A percentile compares a stretch with the other conserved stretches of the same genome.
Evolutionary conservation across 2,113 vertebrate genomes (phyloP).

Genomic region (Solenodon paradoxus): DNA sequence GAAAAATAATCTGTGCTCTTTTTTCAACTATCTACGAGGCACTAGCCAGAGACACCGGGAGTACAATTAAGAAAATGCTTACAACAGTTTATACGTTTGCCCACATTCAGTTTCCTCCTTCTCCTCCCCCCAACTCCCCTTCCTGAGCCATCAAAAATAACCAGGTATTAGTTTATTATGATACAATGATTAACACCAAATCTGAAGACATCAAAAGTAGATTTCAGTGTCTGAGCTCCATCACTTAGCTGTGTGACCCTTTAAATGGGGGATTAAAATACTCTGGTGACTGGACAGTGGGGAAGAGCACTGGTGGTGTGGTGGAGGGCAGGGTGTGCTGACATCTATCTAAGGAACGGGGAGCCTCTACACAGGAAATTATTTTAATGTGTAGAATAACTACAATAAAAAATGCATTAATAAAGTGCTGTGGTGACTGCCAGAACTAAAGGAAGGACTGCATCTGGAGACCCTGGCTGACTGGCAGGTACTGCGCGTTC

Average conservation of each 20-base stretch:
- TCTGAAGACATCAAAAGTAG: neutral
- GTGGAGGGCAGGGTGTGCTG: too few relatives aligned
- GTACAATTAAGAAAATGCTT: neutral
- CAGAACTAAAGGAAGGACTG: neutral
- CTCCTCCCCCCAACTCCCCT: neutral
- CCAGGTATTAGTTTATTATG: accelerated
- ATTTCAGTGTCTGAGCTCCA: too few relatives aligned
- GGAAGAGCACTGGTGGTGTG: too few relatives aligned
- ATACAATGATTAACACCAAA: accelerated
- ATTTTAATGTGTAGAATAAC: too few relatives aligned
- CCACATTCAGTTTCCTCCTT: neutral
- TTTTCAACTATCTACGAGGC: neutral
- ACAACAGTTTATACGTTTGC: accelerated
- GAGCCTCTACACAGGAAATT: too few relatives aligned
- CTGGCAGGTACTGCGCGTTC: neutral
- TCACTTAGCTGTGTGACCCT: neutral
- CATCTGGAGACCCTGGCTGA: neutral
- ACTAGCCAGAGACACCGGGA: neutral
- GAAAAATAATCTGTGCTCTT: neutral
- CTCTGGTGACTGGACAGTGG: accelerated
- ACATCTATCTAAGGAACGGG: too few relatives aligned
- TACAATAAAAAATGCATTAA: too few relatives aligned
- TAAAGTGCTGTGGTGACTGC: accelerated
- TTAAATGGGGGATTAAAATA: neutral
- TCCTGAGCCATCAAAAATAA: accelerated